These are phyloP conservation scores for Pachydiplax longipennis DNA, from an alignment of 2,888 invertebrate genomes.

Conservation along the genomic window DNA sequence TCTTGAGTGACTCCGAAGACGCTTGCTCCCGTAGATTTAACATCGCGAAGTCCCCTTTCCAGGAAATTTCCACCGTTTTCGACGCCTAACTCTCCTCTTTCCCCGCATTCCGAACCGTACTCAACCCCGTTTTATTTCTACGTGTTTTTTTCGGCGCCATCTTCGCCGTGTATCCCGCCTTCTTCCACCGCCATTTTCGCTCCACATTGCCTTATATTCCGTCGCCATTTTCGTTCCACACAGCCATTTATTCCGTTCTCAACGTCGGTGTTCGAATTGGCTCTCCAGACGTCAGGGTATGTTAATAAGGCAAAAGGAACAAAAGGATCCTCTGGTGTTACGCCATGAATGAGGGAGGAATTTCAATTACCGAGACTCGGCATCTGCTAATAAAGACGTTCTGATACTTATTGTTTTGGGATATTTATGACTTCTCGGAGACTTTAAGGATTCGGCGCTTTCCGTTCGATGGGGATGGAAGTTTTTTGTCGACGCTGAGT, in stretches of 20 bases:
- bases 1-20: background rate
- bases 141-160: no score
- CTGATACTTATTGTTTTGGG: background rate
- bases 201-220: no score
- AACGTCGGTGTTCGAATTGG: background rate
- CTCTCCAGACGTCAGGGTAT: background rate
- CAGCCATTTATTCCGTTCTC: background rate
- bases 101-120: background rate
- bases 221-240: background rate
- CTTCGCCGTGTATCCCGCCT: no score
- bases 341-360: background rate
- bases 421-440: no score
- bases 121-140: no score
- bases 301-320: background rate
- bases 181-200: no score
- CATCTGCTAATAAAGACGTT: background rate
- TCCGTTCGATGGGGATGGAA: no score
- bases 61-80: background rate
- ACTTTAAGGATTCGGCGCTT: no score
- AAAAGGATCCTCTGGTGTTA: background rate
- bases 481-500: no score
- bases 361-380: background rate
- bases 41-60: background rate
- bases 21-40: background rate
- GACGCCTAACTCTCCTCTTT: background rate